Evolutionary conservation across 2,888 invertebrate species (phyloP).

Genomic region (Arctia plantaginis): DNA sequence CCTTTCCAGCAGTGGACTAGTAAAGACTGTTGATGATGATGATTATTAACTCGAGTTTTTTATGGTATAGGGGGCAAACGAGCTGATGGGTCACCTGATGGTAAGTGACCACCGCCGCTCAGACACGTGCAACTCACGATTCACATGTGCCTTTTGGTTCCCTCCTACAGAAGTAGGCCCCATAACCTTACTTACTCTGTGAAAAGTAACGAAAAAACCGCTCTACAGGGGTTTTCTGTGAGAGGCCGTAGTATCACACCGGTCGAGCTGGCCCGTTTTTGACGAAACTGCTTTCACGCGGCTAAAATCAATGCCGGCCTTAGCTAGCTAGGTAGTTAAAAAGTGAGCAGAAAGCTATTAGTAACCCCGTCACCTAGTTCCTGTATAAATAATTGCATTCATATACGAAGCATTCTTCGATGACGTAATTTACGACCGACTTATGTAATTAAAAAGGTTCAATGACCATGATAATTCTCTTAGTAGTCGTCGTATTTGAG

Average conservation of each 20-base stretch:
- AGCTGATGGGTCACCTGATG: background rate
- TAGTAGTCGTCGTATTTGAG: constrained; percentile 37
- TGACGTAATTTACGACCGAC: constrained; percentile 38
- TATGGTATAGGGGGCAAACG: no score
- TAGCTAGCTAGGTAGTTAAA: background rate
- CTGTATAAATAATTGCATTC: background rate
- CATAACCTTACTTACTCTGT: no score
- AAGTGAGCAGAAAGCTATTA: background rate
- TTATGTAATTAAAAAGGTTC: constrained; percentile 47
- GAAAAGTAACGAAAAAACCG: background rate
- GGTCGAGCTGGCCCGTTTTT: background rate
- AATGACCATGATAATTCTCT: constrained; percentile 47
- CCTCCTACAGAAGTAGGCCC: no score
- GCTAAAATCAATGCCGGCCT: no score
- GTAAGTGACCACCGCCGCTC: background rate
- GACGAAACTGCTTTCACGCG: background rate
- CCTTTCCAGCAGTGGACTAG: no score
- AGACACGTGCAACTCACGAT: no score
- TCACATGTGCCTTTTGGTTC: background rate
- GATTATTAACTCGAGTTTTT: background rate
- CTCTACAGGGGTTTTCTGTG: background rate
- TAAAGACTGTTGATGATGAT: no score
- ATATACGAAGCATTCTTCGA: background rate
- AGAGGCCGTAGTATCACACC: background rate
- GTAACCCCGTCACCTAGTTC: background rate